Conservation (phyloP, 2,797 vertebrate genomes). For the Picus viridis region DNA sequence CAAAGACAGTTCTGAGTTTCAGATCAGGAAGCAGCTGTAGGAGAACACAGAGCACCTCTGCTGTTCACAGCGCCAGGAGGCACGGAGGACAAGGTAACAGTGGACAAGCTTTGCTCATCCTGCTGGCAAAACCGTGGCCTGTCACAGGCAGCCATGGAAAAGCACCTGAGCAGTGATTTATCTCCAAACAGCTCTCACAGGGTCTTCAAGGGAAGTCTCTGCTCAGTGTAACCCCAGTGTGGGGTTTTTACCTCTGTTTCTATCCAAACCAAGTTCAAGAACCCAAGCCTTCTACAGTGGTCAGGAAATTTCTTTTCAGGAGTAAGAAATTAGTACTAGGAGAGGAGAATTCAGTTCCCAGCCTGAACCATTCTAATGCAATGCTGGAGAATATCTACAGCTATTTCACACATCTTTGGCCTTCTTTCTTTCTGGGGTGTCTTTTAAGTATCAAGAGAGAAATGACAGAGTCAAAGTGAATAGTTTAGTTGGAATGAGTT, state of each 20-base stretch:
- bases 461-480: not conserved
- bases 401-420: not conserved
- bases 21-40: not conserved
- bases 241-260: not conserved
- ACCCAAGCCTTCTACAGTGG: not conserved
- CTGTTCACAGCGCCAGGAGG: not conserved
- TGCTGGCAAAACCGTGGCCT: not conserved
- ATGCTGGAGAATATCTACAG: not conserved
- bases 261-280: not conserved
- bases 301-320: not conserved
- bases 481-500: not conserved
- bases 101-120: not conserved
- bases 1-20: not conserved
- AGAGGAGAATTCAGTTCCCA: not conserved
- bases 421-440: not conserved
- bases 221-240: no score
- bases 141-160: not conserved
- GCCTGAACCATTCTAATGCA: not conserved
- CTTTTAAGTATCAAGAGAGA: not conserved
- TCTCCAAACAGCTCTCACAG: not conserved
- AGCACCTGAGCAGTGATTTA: not conserved
- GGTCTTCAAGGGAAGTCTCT: not conserved
- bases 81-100: fast-evolving
- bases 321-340: not conserved
- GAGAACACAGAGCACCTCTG: not conserved